Evolutionary conservation across 2,888 invertebrate species (phyloP), one percentile per base, ranked within the genome.

Genomic region (Ectemnius lituratus): DNA sequence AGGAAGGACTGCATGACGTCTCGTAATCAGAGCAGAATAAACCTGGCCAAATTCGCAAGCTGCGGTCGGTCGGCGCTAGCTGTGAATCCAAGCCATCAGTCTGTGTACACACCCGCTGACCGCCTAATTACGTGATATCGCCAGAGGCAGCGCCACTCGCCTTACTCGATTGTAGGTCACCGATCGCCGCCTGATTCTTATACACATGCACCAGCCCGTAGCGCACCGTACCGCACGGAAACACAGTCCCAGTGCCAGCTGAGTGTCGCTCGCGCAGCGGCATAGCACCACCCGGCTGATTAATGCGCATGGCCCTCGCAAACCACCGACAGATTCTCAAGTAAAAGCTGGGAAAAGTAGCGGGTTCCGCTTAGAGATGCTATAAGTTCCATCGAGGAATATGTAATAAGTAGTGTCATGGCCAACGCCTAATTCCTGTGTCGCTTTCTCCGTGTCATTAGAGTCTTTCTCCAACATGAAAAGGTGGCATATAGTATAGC

Each of bases 11-110:
- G 78, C 81, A 80, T 81, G 82, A 81, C 81, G 37, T 81, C 70
- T 78, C 75, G 46, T 72, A 81, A 82, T 80, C 82, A 82, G 81
- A 82, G 82, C 81, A 78, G 76, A 77, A 77, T 77, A 68, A 65
- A 75, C 68, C 37, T 8, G 57, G 71, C 62, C 65, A 71, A 75
- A 75, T 75, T 75, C 69, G 71, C 76, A 47, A 75, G 67, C 6
- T 47, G 2, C 47, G 47, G 47, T 3, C 13, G 47, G n/a, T 5
- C 4, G 47, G 47, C 2, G 47, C 47, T 23, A 23, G 23, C 23
- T 23, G 3, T 23, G 23, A 23, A 23, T 23, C 37, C 28, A 8
- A 37, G 28, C 28, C 28, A 37, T 8, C 5, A 37, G 8, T 37
- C 28, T 3, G 28, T 37, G 5, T 37, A 37, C 28, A 37, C 3